Evolutionary conservation across 2,797 vertebrate genomes (phyloP), one percentile per base, ranked within the genome.

Genomic region (Tolypeutes matacus): DNA sequence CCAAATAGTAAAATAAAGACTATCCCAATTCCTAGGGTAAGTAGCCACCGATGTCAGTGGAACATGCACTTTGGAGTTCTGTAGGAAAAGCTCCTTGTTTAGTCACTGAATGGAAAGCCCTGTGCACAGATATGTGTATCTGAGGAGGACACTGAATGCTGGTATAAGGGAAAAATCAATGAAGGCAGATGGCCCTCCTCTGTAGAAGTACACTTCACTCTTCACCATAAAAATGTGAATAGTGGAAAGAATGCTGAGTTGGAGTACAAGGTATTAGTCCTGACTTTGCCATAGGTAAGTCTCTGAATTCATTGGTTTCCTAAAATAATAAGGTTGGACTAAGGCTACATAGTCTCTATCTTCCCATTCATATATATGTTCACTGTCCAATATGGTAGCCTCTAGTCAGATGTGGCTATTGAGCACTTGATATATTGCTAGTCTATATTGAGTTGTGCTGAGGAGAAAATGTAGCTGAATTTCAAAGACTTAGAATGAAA

Each of bases 241-340:
- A 25, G 34, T 75, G 42, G 60, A 51, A 53, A 82, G 67, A 89
- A 46, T 3, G 7, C 81, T 29, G 53, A 62, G 20, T 23, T 67
- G 31, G 15, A 86, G 53, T n/a, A 67, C n/a, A 60, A 72, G 39
- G 53, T 46, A 7, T n/a, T 29, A 67, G 67, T 82, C 72, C 62
- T 90, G 73, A 73, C 29, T 77, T 81, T 86, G 72, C 75, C 49
- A 39, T 72, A 42, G 60, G 34, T 86, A 73, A 77, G 12, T 51
- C 65, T 69, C 92, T 34, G 58, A 87, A 90, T 95, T 83, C 58
- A 82, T 89, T 65, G 58, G 6, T 73, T 78, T 94, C 65, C 84
- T 78, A 17, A 42, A 51, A 75, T 75, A 18, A 14, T 20, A 34
- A 75, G 36, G 34, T 10, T 42, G 62, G 7, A 17, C 9, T 13